These are phyloP conservation scores for Oscarella lobularis DNA, from an alignment of 37 sponge, comb jelly and placozoan genomes.

Conservation along the genomic window DNA sequence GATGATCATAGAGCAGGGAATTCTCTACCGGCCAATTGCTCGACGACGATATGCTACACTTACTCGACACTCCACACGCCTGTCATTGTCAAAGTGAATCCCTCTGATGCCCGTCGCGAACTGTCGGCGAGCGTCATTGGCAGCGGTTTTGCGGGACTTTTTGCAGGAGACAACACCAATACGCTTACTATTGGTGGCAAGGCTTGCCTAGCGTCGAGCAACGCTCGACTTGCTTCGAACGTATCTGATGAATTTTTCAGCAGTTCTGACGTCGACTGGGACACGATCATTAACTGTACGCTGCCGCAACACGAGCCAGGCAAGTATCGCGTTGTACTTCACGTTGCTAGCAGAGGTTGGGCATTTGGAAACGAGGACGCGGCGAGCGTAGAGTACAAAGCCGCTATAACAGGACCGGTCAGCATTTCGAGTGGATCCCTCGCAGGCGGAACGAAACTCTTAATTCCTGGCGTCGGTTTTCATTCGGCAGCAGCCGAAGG, in stretches of 20 bases:
- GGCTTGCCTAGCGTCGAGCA: neutral
- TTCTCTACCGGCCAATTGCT: neutral
- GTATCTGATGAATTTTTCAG: neutral
- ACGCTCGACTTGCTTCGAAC: neutral
- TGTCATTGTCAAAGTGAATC: neutral
- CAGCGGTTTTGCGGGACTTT: neutral
- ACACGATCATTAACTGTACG: conserved; percentile 22
- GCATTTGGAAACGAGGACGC: conserved; percentile 22
- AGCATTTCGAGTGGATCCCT: conserved; percentile 29
- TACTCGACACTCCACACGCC: neutral
- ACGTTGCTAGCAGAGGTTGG: conserved; percentile 54
- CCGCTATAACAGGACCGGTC: neutral
- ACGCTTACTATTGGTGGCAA: neutral
- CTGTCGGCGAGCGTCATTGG: neutral
- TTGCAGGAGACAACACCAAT: neutral
- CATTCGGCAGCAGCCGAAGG: conserved; percentile 7
- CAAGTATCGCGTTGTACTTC: conserved; percentile 23
- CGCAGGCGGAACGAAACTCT: conserved; percentile 34
- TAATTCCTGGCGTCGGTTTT: conserved; percentile 31
- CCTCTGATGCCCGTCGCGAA: neutral
- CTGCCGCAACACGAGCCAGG: conserved; percentile 31
- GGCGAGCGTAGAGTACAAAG: conserved; percentile 9
- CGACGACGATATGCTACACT: neutral
- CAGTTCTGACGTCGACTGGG: no score
- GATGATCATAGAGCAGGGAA: no score